Evolutionary conservation across 2,888 invertebrate species (phyloP).

Genomic region (Mesorhabditis belari): DNA sequence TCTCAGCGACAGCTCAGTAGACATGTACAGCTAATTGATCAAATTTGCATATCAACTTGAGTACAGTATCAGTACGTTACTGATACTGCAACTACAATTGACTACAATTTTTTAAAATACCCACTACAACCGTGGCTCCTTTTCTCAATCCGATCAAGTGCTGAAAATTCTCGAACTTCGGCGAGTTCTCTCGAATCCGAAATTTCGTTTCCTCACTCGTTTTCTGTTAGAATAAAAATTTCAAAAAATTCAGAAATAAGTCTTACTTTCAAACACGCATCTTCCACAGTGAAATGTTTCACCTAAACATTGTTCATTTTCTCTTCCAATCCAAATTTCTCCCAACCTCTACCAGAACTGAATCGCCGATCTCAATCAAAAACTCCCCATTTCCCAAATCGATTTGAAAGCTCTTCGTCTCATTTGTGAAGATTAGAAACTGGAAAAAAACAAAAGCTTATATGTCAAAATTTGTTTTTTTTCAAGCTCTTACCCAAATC

Average conservation of each 20-base stretch:
- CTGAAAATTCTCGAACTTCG: neutral
- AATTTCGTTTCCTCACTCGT: neutral
- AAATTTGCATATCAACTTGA: too few species aligned
- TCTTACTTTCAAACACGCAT: neutral
- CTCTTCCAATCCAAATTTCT: neutral
- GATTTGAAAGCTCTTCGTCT: neutral
- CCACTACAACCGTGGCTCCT: neutral
- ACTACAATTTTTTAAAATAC: neutral
- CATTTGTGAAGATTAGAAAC: neutral
- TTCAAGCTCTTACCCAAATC: too few species aligned
- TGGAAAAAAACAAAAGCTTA: neutral
- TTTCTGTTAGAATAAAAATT: neutral
- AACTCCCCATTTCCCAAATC: neutral
- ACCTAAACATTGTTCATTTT: neutral
- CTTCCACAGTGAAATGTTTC: neutral
- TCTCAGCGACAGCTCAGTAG: too few species aligned
- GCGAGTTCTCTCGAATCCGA: neutral
- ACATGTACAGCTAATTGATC: too few species aligned
- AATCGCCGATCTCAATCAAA: neutral
- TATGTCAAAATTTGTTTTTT: neutral
- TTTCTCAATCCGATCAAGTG: neutral
- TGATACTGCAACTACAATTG: too few species aligned
- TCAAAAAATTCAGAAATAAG: neutral
- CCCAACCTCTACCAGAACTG: neutral
- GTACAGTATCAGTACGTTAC: too few species aligned